Evolutionary conservation across 2,888 invertebrate genomes (phyloP), one percentile per base, ranked within the genome.

Genomic region (Tridacna gigas): DNA sequence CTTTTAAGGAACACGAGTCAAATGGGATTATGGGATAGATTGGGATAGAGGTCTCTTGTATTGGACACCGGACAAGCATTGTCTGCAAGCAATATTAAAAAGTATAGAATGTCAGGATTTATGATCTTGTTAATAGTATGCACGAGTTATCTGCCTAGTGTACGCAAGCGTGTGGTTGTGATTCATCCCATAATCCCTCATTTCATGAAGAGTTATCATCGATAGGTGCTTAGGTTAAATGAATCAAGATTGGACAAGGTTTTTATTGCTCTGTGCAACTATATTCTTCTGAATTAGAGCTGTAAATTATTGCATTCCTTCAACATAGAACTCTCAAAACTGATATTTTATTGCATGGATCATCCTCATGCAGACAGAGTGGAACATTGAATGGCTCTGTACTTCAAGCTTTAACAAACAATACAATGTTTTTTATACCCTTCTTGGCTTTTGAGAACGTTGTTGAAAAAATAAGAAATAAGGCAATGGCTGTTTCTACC

Each of bases 171-270:
- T 71, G 69, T 69, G 51, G 25, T 20, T n/a, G 25, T 69, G 69
- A 69, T 69, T 69, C 69, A 69, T 69, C 69, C 69, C 69, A 51
- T 71, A 71, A 71, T 71, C 71, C 71, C 51, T 25, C 47, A 71
- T 71, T 71, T 69, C 26, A 51, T 7, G 51, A 79, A 80, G 82
- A 86, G 66, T 86, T 82, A 83, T 82, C 81, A 77, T 71, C 61
- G 45, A 69, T 75, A 60, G 83, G 84, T 67, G 45, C 48, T 47
- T 45, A 45, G 87, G 87, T 87, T 87, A 87, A 87, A 87, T 87
- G 87, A 84, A 87, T 79, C 76, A 77, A 84, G 83, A 84, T 87
- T 87, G 84, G 87, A 83, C 76, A 65, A 66, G 79, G 65, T 69
- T 84, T 84, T 80, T 51, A 71, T 71, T 71, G 51, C 71, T 26